Conservation (phyloP, 2,797 vertebrate genomes). For the Todus mexicanus region DNA sequence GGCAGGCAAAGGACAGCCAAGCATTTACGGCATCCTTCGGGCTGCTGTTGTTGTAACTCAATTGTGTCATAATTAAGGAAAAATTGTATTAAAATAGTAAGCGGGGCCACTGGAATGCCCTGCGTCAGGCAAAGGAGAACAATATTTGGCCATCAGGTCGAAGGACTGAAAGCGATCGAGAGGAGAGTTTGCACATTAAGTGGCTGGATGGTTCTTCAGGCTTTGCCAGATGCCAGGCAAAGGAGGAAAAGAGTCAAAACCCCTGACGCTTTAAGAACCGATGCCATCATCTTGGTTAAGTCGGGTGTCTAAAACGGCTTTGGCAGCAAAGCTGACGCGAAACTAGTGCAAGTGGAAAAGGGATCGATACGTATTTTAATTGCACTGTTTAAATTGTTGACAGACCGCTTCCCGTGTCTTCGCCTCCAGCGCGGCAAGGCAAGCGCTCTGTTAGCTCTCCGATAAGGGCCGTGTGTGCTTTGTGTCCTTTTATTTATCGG, state of each 20-base stretch:
- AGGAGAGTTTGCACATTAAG: not conserved
- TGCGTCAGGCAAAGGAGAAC: not conserved
- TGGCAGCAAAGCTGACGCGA: not conserved
- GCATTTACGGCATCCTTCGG: not conserved
- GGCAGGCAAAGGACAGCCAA: constrained; percentile 12
- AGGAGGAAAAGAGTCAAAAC: not conserved
- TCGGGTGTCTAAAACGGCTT: not conserved
- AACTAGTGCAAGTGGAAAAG: not conserved
- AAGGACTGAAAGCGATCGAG: not conserved
- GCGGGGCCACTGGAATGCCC: not conserved
- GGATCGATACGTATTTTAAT: not conserved
- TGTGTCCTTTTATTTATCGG: constrained; percentile 39
- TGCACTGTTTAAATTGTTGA: not conserved
- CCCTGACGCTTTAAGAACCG: fast-evolving
- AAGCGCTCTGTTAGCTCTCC: not conserved
- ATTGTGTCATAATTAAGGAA: constrained; percentile 1
- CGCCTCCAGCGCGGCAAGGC: not conserved
- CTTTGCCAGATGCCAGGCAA: not conserved
- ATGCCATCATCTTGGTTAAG: not conserved
- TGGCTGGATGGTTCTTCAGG: fast-evolving
- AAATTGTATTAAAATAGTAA: not conserved
- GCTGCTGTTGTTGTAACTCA: not conserved
- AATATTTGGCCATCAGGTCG: not conserved
- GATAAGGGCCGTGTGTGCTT: constrained; percentile 49
- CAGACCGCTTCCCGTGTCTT: constrained; percentile 22